Evolutionary conservation across 2,797 vertebrate genomes (phyloP).

Genomic region (Sebastes hopkinsi): DNA sequence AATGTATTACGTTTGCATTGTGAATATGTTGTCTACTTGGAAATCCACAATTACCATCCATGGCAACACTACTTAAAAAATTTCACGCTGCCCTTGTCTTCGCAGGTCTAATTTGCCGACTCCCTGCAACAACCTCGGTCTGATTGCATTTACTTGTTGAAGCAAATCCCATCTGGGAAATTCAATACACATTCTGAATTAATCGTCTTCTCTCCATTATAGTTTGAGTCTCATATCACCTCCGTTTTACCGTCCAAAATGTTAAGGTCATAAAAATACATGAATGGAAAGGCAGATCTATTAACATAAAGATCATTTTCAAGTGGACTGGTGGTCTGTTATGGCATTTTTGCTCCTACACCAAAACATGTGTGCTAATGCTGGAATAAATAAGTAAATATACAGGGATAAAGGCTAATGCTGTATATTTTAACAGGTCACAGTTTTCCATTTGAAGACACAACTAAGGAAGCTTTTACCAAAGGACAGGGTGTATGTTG

Average conservation of each 20-base stretch:
- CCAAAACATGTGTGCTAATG: not conserved
- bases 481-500: not conserved
- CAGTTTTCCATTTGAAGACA: not conserved
- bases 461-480: not conserved
- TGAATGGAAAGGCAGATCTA: not conserved
- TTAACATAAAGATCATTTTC: not conserved
- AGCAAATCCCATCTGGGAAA: conserved; percentile 62
- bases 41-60: conserved; percentile 22
- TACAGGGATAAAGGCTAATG: not conserved
- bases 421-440: conserved; percentile 19
- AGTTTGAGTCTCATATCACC: not conserved
- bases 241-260: not conserved
- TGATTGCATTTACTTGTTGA: conserved; percentile 72
- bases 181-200: conserved; percentile 43
- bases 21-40: not conserved
- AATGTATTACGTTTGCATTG: not conserved
- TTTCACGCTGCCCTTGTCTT: conserved; percentile 35
- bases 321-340: not conserved
- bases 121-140: conserved; percentile 46
- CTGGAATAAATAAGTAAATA: not conserved
- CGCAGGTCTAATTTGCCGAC: conserved; percentile 6
- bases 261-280: not conserved
- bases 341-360: not conserved
- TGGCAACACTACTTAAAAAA: conserved; percentile 16
- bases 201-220: conserved; percentile 31